These are phyloP conservation scores for Dipus sagitta DNA, from an alignment of 2,797 vertebrate genomes.

Conservation along the genomic window DNA sequence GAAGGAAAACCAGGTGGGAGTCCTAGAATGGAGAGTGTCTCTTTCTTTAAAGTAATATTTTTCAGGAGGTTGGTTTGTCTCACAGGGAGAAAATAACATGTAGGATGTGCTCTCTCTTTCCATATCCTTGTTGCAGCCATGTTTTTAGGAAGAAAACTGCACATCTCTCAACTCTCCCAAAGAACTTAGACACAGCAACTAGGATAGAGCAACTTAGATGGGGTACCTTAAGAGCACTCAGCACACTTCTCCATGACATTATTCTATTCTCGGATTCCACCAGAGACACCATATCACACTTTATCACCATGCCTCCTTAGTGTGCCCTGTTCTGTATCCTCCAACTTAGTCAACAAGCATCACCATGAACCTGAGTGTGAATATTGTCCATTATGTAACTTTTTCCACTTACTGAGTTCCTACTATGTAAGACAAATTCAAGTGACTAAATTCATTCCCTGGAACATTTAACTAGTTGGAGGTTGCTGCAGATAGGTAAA, in stretches of 20 bases:
- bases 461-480: neutral
- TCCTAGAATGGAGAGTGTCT: neutral
- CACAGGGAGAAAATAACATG: neutral
- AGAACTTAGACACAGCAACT: neutral
- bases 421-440: neutral
- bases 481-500: neutral
- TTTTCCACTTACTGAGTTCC: constrained; percentile 45
- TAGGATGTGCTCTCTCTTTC: neutral
- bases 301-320: neutral
- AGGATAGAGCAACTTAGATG: neutral
- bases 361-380: neutral
- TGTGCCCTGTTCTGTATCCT: constrained; percentile 37
- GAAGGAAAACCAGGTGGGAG: constrained; percentile 34
- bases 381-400: neutral
- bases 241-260: neutral
- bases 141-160: neutral
- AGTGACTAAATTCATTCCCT: constrained; percentile 4
- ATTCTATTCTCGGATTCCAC: neutral
- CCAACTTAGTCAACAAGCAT: constrained; percentile 48
- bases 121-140: neutral
- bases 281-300: constrained; percentile 3
- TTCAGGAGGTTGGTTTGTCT: constrained; percentile 1
- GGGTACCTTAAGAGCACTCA: neutral
- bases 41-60: neutral
- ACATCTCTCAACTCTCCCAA: neutral